A percentile compares a stretch with the other conserved stretches of the same genome.
Conservation (phyloP, 1,140 invertebrate genomes). For the Hirudo medicinalis region DNA sequence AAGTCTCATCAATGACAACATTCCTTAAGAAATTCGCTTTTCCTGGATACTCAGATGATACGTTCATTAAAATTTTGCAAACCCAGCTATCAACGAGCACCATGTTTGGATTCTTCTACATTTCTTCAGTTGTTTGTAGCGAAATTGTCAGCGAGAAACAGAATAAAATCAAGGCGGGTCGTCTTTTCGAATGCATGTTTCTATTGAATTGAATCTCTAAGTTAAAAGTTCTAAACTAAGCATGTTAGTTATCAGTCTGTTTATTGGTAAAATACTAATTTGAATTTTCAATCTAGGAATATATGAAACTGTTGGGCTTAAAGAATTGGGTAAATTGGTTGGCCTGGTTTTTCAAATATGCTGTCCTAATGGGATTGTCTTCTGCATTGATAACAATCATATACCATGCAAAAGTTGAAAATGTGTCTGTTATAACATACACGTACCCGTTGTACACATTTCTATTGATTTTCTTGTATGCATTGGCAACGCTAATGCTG, state of each 20-base stretch:
- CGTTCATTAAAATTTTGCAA: slow-evolving; percentile 32
- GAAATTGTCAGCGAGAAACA: slow-evolving; percentile 38
- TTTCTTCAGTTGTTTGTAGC: slow-evolving; percentile 33
- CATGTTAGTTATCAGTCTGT: neutral
- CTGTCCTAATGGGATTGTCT: slow-evolving; percentile 54
- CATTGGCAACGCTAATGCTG: slow-evolving; percentile 45
- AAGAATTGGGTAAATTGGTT: slow-evolving; percentile 67
- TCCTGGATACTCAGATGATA: slow-evolving; percentile 35
- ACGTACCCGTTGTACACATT: slow-evolving; percentile 44
- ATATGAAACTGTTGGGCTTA: slow-evolving; percentile 77
- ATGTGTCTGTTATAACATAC: slow-evolving; percentile 39
- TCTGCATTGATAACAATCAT: slow-evolving; percentile 45
- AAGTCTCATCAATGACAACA: neutral
- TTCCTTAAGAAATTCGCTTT: slow-evolving; percentile 46
- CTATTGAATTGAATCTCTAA: neutral
- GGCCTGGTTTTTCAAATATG: slow-evolving; percentile 66
- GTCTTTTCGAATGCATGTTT: neutral
- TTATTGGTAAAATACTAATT: neutral
- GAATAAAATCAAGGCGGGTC: slow-evolving; percentile 35
- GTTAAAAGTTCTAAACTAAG: neutral
- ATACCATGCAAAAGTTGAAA: slow-evolving; percentile 34
- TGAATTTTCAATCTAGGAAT: slow-evolving; percentile 48
- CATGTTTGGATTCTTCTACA: slow-evolving; percentile 54
- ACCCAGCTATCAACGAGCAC: slow-evolving; percentile 17
- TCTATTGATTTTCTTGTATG: slow-evolving; percentile 45